Percentiles rank a stretch among this genome's conserved stretches.
Evolutionary conservation across 2,113 vertebrate species (phyloP).

Genomic region (Leiothrix lutea): DNA sequence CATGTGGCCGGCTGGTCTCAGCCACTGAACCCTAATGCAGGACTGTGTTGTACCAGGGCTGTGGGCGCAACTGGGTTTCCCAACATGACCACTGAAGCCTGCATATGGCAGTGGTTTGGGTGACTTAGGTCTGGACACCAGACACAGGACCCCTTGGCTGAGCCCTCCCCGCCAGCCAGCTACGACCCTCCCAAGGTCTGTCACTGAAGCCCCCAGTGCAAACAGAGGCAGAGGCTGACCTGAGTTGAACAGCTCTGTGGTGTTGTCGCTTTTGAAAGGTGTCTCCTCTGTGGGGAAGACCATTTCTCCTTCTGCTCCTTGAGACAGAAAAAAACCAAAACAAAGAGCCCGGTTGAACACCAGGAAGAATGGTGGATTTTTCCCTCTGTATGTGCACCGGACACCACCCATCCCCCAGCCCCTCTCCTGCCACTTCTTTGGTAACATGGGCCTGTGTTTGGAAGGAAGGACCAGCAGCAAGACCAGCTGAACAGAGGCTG

Average conservation of each 20-base stretch:
- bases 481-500: background rate
- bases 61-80: background rate
- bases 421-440: background rate
- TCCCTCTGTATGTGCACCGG: background rate
- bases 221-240: conserved; percentile 70
- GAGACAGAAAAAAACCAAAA: background rate
- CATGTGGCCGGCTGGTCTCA: background rate
- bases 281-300: conserved; percentile 55
- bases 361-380: background rate
- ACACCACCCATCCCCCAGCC: background rate
- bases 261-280: conserved; percentile 79
- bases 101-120: background rate
- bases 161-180: background rate
- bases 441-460: background rate
- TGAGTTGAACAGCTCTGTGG: conserved; percentile 81
- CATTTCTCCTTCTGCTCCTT: conserved; percentile 59
- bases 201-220: background rate
- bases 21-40: background rate
- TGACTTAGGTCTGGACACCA: background rate
- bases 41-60: background rate
- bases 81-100: background rate
- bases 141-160: background rate
- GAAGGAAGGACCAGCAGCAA: background rate
- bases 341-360: background rate
- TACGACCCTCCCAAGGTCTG: background rate